Evolutionary conservation across 2,113 vertebrate species (phyloP), one percentile per base, ranked within the genome.

Genomic region (Chaetorhynchus papuensis): DNA sequence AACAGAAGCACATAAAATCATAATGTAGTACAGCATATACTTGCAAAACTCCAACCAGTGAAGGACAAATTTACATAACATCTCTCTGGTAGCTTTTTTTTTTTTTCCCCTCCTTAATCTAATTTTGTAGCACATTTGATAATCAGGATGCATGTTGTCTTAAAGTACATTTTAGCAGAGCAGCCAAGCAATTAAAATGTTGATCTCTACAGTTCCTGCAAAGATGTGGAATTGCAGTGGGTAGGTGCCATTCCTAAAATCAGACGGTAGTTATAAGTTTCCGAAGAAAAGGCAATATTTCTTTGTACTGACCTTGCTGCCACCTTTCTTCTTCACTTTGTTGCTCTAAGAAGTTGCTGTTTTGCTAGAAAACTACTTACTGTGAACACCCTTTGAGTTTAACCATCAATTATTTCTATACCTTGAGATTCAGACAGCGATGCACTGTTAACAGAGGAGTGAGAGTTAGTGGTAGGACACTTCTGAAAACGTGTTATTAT

Each of bases 291-390:
- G 87, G 97, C 98, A 98, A 97, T 98, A 98, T 98, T 98, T 98
- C 97, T 98, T 98, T 96, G 95, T 96, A 94, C 78, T 98, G 98
- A 98, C 98, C 98, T 97, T 94, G 85, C 97, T 98, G 97, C 98
- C 98, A 98, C 97, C 97, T 98, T 93, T 97, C 92, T 96, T 65
- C 96, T 98, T 95, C 94, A 97, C 96, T 97, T 98, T 98, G 98
- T 98, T 98, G 96, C 97, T 98, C 96, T 98, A 97, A 98, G 97
- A 98, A 98, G 97, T 98, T 97, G 97, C 95, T 98, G 98, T 98
- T 98, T 98, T 98, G 97, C 97, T 98, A 97, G 97, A 98, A 97
- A 97, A 97, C 97, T 96, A 95, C 97, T 97, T 95, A 97, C 97
- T 96, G 94, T 96, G 98, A 98, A 96, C 97, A 98, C 98, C 97